Base-by-base conservation (phyloP, 2,797 vertebrate genomes). In the Geotrypetes seraphini region DNA sequence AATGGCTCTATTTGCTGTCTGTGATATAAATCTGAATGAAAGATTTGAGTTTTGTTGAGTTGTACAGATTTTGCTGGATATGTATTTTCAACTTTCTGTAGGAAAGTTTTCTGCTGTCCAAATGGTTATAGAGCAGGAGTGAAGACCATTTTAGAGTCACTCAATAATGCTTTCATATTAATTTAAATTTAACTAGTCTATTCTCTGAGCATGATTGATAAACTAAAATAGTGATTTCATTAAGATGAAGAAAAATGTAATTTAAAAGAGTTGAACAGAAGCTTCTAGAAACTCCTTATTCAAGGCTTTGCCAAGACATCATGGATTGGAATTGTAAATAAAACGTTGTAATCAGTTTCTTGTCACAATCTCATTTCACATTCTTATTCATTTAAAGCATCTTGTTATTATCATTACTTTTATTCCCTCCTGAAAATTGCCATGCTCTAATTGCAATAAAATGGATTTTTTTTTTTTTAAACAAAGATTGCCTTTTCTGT, bases 331-430 rank as follows among this genome's bases (percentile, higher is more conserved):
- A 26, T 23, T 39, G 12, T 24, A 31, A 38, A 29, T 21, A 14
- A 18, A 16, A 25, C 38, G 18, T 8, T 24, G 3, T 22, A 26
- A 34, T 31, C 5, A 8, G 5, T 19, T 29, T 34, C 22, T 11
- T 26, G 12, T 22, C 31, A 8, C 10, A 19, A 18, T 33, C 24
- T 33, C 32, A 13, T 38, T 42, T 40, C 33, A 2, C 7, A 30
- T 18, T 42, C 7, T 35, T 41, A 12, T 45, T 30, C 10, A 15
- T 49, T 42, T 44, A 25, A 44, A 44, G 15, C 31, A 22, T 37
- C 33, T 43, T 29, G 27, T 37, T 7, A 1, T 23, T 26, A 12
- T 7, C 6, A 32, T 43, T 38, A 33, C 18, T 13, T 22, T 53
- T 25, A 9, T 19, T 5, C 13, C 15, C 10, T 15, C 7, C 14